These are phyloP conservation scores for Halictus ligatus DNA, from an alignment of 2,888 invertebrate species.

Conservation along the genomic window DNA sequence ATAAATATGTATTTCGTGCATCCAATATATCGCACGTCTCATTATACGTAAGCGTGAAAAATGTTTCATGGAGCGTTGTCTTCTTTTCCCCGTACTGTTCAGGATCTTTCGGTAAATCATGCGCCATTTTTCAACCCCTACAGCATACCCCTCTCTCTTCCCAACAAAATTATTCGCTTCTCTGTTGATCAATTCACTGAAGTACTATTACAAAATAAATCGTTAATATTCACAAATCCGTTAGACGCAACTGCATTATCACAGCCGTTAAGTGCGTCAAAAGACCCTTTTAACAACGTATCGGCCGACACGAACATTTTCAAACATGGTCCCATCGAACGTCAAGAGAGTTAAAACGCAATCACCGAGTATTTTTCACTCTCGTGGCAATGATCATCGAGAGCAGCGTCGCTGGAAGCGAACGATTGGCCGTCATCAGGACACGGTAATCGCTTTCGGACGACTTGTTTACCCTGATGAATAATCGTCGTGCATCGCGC, in stretches of 20 bases:
- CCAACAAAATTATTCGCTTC: neutral
- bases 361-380: neutral
- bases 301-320: neutral
- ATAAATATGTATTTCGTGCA: neutral
- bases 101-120: neutral
- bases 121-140: neutral
- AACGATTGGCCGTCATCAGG: slow-evolving; percentile 57
- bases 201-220: neutral
- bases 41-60: neutral
- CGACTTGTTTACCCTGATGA: slow-evolving; percentile 68
- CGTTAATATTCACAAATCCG: too few relatives aligned
- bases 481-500: slow-evolving; percentile 36
- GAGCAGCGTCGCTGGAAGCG: slow-evolving; percentile 23
- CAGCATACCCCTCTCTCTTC: neutral
- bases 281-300: neutral
- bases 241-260: too few relatives aligned
- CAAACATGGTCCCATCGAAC: neutral
- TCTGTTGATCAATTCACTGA: too few relatives aligned
- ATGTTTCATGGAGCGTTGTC: neutral
- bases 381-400: neutral
- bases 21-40: neutral
- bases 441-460: slow-evolving; percentile 64
- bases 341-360: neutral
- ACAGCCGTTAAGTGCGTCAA: neutral
- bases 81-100: neutral